Evolutionary conservation across 2,888 invertebrate species (phyloP), one percentile per base, ranked within the genome.

Genomic region (Lasioglossum vierecki): DNA sequence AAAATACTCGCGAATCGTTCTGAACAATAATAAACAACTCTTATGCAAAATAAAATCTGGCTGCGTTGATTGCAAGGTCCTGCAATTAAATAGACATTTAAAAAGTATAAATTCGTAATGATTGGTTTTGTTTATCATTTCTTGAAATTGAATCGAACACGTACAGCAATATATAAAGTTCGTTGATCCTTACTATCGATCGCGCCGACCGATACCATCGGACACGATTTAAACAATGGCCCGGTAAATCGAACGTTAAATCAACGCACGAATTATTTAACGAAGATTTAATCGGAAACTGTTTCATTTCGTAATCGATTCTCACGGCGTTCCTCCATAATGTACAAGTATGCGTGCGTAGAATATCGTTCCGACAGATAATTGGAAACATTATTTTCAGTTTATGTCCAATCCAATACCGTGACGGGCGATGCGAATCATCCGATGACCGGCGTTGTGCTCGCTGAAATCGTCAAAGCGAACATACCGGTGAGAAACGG

Each of bases 401-500:
- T 97, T 93, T 98, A 97, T 95, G 98, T 98, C 26, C 97, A 98
- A 94, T 98, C 98, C 39, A 97, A 98, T 94, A 98, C 98, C 2
- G 95, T 97, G 66, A 95, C 97, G 68, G 98, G 98, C 4, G 98
- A 98, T 93, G 95, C 96, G 3, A 97, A 96, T 90, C 98, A 98
- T 94, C 96, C 97, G 22, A 35, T 30, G 66, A 96, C 97, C 78
- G 98, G 98, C 15, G 98, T 98, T 4, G 98, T 99, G 1, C 95
- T 98, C 88, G 98, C 98, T 1, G 98, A 98, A 95, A 98, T 99
- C 86, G 97, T 98, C 13, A 97, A 97, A 93, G 97, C 97, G 53
- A 99, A 99, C 95, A 98, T 99, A 89, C 98, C 99, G 0, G 98
- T 99, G 46, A 97, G 97, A 93, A 99, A 99, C 93, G 99, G 99